These are phyloP conservation scores for Parnassius mnemosyne DNA, from an alignment of 2,888 invertebrate genomes.

Conservation along the genomic window DNA sequence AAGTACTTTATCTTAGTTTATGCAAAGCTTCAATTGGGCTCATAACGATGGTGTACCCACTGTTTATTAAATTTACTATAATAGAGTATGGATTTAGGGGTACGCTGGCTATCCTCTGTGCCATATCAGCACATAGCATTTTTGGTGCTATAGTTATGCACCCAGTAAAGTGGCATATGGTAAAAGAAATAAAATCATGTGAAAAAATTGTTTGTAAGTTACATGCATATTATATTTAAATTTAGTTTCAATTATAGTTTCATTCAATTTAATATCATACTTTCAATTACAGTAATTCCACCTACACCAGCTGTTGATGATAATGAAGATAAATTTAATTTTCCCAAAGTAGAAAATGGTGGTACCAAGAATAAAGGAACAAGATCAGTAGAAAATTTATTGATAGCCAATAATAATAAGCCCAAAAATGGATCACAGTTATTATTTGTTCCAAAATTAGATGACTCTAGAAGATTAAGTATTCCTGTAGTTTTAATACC, in stretches of 20 bases:
- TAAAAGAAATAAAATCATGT: constrained; percentile 61
- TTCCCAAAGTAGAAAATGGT: constrained; percentile 43
- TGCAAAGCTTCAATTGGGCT: constrained; percentile 86
- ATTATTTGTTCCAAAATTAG: constrained; percentile 61
- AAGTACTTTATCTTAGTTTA: constrained; percentile 85
- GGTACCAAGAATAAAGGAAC: constrained; percentile 42
- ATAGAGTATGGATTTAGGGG: constrained; percentile 85
- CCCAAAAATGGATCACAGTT: constrained; percentile 52
- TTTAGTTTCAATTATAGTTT: too few species aligned
- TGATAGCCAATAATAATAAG: constrained; percentile 46
- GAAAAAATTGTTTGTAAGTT: constrained; percentile 69
- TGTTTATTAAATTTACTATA: constrained; percentile 82
- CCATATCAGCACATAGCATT: constrained; percentile 83
- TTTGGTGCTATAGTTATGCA: constrained; percentile 86
- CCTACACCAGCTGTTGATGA: constrained; percentile 68
- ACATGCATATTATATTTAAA: background rate
- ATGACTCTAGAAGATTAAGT: constrained; percentile 61
- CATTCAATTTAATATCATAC: background rate
- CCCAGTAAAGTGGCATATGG: constrained; percentile 87
- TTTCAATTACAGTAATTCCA: constrained; percentile 63
- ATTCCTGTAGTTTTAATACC: constrained; percentile 70
- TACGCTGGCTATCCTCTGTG: constrained; percentile 84
- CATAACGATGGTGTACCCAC: constrained; percentile 84
- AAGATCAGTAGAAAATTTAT: constrained; percentile 67
- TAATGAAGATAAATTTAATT: constrained; percentile 56